These are phyloP conservation scores for Tetrax tetrax DNA, from an alignment of 2,113 vertebrate species.

Conservation along the genomic window DNA sequence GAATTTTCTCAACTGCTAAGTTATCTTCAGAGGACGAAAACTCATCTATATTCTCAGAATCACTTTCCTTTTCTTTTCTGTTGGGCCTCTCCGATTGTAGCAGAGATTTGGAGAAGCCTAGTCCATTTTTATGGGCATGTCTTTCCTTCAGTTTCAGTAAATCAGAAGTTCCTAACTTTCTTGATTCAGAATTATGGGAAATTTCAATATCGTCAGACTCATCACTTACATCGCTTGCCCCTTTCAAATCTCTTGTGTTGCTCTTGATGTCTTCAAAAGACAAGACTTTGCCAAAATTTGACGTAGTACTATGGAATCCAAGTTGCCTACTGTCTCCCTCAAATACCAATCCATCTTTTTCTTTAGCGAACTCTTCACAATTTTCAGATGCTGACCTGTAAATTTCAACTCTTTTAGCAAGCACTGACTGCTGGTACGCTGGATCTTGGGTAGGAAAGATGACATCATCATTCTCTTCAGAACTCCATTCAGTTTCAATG, in stretches of 20 bases:
- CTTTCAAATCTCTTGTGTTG: conserved; percentile 14
- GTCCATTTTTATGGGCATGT: not conserved
- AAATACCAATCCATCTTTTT: not conserved
- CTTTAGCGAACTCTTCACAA: conserved; percentile 34
- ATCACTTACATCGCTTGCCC: conserved; percentile 74
- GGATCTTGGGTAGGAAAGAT: conserved; percentile 59
- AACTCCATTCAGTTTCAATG: conserved; percentile 60
- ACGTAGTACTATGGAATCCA: not conserved
- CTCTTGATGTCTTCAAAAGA: not conserved
- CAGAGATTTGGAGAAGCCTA: not conserved
- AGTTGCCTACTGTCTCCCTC: not conserved
- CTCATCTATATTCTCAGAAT: conserved; percentile 75
- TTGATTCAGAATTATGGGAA: not conserved
- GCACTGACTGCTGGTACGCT: not conserved
- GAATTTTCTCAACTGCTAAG: conserved; percentile 34
- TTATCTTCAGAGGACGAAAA: conserved; percentile 87
- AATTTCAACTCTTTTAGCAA: not conserved
- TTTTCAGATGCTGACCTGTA: not conserved
- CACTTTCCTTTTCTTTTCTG: not conserved
- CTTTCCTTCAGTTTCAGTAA: not conserved
- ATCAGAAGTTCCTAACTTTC: not conserved
- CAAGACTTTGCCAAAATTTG: not conserved
- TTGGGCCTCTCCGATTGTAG: not conserved
- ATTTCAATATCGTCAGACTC: conserved; percentile 88
- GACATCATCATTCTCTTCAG: conserved; percentile 59